These are phyloP conservation scores for Amphipoea lucens DNA, from an alignment of 2,888 invertebrate genomes.

Conservation along the genomic window DNA sequence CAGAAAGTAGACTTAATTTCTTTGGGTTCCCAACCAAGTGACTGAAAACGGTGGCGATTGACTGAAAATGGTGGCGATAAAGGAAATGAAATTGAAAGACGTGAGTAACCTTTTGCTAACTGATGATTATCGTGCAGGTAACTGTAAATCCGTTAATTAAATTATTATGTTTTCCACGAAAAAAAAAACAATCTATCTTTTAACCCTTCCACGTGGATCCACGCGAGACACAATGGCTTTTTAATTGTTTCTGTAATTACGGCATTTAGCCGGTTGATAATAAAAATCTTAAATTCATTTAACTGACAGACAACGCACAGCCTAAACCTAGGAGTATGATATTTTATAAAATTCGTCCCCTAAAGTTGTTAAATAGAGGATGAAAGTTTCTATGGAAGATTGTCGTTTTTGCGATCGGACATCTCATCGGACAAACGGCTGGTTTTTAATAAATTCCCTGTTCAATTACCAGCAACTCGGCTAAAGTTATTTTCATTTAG, in stretches of 20 bases:
- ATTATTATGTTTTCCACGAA: background rate
- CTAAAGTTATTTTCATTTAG: constrained; percentile 18
- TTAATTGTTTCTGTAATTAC: no score
- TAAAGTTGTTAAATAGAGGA: no score
- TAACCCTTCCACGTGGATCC: background rate
- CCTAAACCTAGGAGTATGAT: background rate
- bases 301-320: background rate
- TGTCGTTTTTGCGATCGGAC: background rate
- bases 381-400: background rate
- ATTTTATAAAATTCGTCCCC: background rate
- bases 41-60: background rate
- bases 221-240: no score
- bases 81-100: background rate
- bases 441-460: constrained; percentile 1
- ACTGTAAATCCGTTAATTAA: background rate
- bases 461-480: constrained; percentile 11
- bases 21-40: background rate
- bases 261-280: no score
- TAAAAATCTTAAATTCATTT: background rate
- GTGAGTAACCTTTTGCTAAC: background rate
- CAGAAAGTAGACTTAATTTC: background rate
- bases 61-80: background rate
- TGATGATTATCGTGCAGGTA: background rate
- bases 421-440: background rate
- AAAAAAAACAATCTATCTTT: background rate